Evolutionary conservation across 1,140 invertebrate species (phyloP).

Genomic region (Delia radicum): DNA sequence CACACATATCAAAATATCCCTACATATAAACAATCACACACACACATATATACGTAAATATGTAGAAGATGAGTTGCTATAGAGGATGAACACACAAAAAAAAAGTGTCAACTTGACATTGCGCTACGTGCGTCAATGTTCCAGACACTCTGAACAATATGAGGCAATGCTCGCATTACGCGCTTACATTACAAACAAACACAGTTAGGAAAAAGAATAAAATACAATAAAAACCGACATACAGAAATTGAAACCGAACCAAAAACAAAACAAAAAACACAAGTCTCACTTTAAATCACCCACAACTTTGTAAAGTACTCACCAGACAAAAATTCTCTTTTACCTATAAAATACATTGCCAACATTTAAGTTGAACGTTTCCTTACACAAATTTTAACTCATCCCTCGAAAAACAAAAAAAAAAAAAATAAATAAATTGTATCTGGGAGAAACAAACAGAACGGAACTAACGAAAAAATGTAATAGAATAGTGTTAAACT

Average conservation of each 20-base stretch:
- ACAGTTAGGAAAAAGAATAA: not conserved
- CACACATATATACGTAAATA: not conserved
- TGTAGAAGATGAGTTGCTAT: not conserved
- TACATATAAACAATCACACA: not conserved
- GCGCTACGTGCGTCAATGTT: conserved; percentile 29
- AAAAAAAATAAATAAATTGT: too few species aligned
- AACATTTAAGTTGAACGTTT: not conserved
- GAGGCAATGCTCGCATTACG: not conserved
- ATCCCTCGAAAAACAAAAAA: too few species aligned
- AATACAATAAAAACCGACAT: not conserved
- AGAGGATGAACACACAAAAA: conserved; percentile 15
- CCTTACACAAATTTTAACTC: not conserved
- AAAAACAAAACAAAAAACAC: not conserved
- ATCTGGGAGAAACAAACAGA: conserved; percentile 5
- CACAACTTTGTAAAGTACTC: not conserved
- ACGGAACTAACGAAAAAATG: not conserved
- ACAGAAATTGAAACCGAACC: conserved; percentile 1
- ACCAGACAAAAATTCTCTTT: too few species aligned
- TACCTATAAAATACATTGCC: too few species aligned
- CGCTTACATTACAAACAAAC: not conserved
- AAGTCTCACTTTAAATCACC: conserved; percentile 14
- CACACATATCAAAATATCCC: not conserved
- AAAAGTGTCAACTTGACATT: conserved; percentile 32
- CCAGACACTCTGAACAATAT: conserved; percentile 14
- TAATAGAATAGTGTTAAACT: conserved; percentile 2